These are phyloP conservation scores for Entomyzon cyanotis DNA, from an alignment of 2,113 vertebrate genomes.

Conservation along the genomic window DNA sequence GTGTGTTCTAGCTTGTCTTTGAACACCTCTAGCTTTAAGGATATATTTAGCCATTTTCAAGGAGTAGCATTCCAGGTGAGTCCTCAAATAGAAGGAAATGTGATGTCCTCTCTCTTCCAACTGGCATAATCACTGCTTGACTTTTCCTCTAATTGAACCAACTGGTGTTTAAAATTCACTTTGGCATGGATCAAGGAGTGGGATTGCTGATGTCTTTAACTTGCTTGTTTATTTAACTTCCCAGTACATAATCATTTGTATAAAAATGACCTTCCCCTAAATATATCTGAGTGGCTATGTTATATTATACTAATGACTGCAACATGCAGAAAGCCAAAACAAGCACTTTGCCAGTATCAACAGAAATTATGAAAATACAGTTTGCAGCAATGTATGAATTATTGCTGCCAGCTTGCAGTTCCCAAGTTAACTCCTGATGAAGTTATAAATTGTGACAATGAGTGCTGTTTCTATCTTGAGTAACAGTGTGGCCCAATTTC, in stretches of 20 bases:
- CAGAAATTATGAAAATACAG: conserved; percentile 56
- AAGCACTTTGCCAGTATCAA: conserved; percentile 56
- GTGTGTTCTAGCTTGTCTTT: not conserved
- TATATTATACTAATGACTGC: conserved; percentile 43
- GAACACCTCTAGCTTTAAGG: not conserved
- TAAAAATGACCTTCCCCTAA: conserved; percentile 50
- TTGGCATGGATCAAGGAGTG: not conserved
- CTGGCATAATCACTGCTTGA: not conserved
- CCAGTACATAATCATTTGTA: conserved; percentile 26
- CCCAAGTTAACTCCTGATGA: conserved; percentile 40
- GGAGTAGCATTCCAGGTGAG: not conserved
- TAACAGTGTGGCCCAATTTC: not conserved
- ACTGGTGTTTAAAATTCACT: not conserved
- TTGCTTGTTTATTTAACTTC: conserved; percentile 45
- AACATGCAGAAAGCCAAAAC: conserved; percentile 50
- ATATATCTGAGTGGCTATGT: conserved; percentile 36
- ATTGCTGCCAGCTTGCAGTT: conserved; percentile 38
- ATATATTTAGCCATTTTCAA: not conserved
- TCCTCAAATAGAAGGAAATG: not conserved
- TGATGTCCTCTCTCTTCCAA: not conserved
- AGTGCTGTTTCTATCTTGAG: conserved; percentile 17
- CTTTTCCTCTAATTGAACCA: not conserved
- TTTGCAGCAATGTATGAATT: conserved; percentile 31
- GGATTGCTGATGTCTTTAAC: conserved; percentile 15
- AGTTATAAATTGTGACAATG: conserved; percentile 41